These are phyloP conservation scores for Drosophila micromelanica DNA, from an alignment of 1,140 invertebrate species.

Conservation along the genomic window DNA sequence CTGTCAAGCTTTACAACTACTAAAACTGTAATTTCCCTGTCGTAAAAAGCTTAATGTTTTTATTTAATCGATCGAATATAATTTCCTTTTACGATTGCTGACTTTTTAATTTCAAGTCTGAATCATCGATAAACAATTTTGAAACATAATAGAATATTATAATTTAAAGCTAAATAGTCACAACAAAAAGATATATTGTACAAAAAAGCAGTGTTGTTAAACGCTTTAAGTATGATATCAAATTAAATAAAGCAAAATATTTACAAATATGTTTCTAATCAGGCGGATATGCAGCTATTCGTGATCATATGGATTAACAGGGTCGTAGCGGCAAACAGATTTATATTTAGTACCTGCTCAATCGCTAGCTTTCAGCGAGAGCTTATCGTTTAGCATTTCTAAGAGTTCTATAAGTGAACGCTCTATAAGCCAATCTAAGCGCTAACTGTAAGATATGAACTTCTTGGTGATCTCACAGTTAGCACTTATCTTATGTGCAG, in stretches of 20 bases:
- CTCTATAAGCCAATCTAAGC: neutral
- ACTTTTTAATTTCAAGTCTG: no score
- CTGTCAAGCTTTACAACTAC: constrained; percentile 10
- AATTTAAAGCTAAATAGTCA: no score
- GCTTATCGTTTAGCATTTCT: constrained; percentile 10
- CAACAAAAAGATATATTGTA: no score
- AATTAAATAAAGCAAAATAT: neutral
- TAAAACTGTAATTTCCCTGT: neutral
- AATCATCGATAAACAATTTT: no score
- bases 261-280: constrained; percentile 8
- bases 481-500: constrained; percentile 29
- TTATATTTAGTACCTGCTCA: constrained; percentile 8
- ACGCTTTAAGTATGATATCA: neutral
- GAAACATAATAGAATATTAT: no score
- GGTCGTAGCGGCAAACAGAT: neutral
- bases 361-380: constrained; percentile 1
- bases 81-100: neutral
- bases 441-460: constrained; percentile 4
- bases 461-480: constrained; percentile 6
- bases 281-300: constrained; percentile 15
- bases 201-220: neutral
- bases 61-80: neutral
- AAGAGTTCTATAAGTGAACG: constrained; percentile 9
- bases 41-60: neutral
- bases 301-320: constrained; percentile 17